Base-by-base conservation (phyloP, 2,888 invertebrate species). In the Poecilobothrus nobilitatus region DNA sequence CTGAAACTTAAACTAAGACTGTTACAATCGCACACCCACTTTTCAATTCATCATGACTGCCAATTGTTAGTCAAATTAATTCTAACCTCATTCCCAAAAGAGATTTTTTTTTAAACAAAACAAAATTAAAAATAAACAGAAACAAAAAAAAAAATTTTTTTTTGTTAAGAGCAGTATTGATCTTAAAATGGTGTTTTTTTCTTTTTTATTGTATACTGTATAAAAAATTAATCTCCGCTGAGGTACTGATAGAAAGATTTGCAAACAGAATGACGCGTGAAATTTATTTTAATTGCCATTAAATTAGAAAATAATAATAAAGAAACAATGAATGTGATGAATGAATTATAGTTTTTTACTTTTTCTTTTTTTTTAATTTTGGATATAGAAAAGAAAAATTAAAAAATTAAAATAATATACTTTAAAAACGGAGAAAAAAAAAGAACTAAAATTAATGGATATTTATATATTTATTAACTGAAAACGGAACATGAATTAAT, bases 61-160 rank as follows among this genome's bases (percentile, higher is more conserved):
- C 53, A 53, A 53, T 53, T 53, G 53, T 53, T 53, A 53, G 53
- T 53, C 53, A 53, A 53, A 53, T 53, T 53, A 53, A 53, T 53
- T 53, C 53, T 53, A 53, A 53, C 53, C 53, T 53, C 53, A 53
- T 53, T 53, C 53, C 53, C 53, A 53, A 18, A 53, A 53, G 53
- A 53, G 37, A 10, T 37, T 37, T 37, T 37, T 37, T 37, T 37
- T 8, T 37, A 37, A 8, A 37, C 37, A 10, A 10, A 37, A 37
- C 8, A 12, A 37, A 37, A 37, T 5, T 37, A 37, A 10, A 2
- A 10, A 37, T 1, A 37, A 37, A 37, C 37, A 1, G 37, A 34
- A 34, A 34, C 8, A 8, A 34, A 34, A 34, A n/a, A n/a, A n/a
- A n/a, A n/a, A n/a, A n/a, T n/a, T n/a, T n/a, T n/a, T n/a, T 27